A percentile compares a stretch with the other conserved stretches of the same genome.
These are phyloP conservation scores for Pempheris klunzingeri DNA, from an alignment of 2,797 vertebrate species.

Conservation along the genomic window DNA sequence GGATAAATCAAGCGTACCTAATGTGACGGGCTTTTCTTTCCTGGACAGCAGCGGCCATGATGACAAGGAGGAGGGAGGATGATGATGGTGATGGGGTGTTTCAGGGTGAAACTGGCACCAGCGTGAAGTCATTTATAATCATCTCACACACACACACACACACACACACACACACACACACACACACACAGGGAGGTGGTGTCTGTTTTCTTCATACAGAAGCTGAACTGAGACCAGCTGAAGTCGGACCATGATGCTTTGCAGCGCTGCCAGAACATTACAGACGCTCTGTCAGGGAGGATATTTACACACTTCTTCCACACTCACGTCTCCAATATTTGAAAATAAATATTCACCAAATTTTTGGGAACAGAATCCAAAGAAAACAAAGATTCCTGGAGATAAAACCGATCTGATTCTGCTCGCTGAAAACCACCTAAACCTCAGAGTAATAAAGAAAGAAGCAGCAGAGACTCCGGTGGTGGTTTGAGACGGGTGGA, in stretches of 20 bases:
- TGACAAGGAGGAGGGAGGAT: background rate
- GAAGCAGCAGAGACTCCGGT: background rate
- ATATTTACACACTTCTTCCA: conserved; percentile 29
- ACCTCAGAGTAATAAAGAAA: background rate
- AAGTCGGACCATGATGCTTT: background rate
- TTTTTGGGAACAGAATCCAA: background rate
- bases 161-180: conserved; percentile 3
- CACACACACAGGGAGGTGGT: conserved; percentile 3
- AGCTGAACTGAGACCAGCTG: conserved; percentile 16
- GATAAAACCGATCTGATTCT: background rate
- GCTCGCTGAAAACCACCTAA: background rate
- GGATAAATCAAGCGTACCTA: conserved; percentile 3
- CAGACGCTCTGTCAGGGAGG: background rate
- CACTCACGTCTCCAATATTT: background rate
- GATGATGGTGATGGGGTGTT: conserved; percentile 33
- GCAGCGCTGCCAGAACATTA: conserved; percentile 11
- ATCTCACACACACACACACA: conserved; percentile 13
- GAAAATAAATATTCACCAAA: background rate
- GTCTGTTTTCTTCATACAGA: conserved; percentile 53
- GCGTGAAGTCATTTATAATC: conserved; percentile 40
- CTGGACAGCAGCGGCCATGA: conserved; percentile 12
- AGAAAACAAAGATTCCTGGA: conserved; percentile 9
- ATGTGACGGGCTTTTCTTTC: conserved; percentile 11
- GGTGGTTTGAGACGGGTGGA: background rate
- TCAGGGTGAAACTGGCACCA: conserved; percentile 33